Evolutionary conservation across 2,797 vertebrate species (phyloP), one percentile per base, ranked within the genome.

Genomic region (Cephalopachus bancanus): DNA sequence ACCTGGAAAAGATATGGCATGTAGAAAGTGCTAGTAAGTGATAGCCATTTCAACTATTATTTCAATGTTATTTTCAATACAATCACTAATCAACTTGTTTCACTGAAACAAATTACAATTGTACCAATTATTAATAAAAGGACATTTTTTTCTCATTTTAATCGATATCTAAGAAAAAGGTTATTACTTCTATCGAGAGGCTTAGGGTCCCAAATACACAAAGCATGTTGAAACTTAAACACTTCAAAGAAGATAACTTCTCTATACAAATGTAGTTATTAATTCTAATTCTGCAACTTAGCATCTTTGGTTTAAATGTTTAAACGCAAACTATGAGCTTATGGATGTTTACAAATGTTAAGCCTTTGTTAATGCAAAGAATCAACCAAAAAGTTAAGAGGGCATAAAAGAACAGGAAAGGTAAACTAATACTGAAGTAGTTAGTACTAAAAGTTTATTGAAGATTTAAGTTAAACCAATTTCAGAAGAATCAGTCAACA

Each of bases 401-500:
- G 7, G 22, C 74, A 89, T 60, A 59, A 89, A 97, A 96, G 28
- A 90, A 91, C 5, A 94, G 30, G n/a, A 96, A 89, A 55, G 7
- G 57, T 57, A 84, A 92, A 89, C 64, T 85, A 95, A 94, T 64
- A 79, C 22, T 65, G 16, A 97, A 84, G 55, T 79, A 60, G 22
- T 74, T 85, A 83, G 71, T 28, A 69, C 30, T 92, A 65, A 62
- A 62, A 80, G 89, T 53, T 92, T 81, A 93, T 1, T 79, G 33
- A 94, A 86, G 53, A 85, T 88, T 96, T 95, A 93, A 80, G 84
- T 93, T 76, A 83, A 93, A 78, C 19, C 93, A 90, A 71, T 94
- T 96, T 95, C 62, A 79, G 60, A 91, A 94, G 53, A 97, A 75
- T 30, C 76, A 89, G 95, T 90, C 95, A 97, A 97, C 85, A 95